Conservation (phyloP, 2,113 vertebrate species). For the Paedocypris sp. region DNA sequence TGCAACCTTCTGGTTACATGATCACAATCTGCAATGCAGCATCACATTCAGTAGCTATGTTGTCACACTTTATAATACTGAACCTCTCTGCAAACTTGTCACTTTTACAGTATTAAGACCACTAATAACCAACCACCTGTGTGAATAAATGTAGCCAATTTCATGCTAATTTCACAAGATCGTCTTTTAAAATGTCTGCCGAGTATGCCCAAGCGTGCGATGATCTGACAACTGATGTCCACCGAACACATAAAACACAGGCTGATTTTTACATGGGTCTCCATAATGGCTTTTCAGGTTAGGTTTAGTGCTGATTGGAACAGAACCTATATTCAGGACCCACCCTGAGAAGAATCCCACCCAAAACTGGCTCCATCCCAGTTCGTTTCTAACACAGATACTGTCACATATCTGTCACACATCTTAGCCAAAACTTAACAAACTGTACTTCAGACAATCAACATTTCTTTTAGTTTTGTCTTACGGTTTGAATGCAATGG, state of each 20-base stretch:
- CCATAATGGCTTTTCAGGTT: slow-evolving; percentile 45
- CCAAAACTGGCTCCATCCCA: slow-evolving; percentile 41
- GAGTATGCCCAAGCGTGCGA: slow-evolving; percentile 32
- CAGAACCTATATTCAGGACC: slow-evolving; percentile 43
- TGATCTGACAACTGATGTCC: slow-evolving; percentile 60
- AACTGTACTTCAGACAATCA: slow-evolving; percentile 47
- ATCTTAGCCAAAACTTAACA: slow-evolving; percentile 53
- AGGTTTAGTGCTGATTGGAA: slow-evolving; percentile 51
- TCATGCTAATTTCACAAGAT: background rate
- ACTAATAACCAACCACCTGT: background rate
- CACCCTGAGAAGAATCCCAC: slow-evolving; percentile 48
- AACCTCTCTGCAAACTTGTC: background rate
- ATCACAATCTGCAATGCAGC: slow-evolving; percentile 65
- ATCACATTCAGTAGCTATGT: slow-evolving; percentile 17
- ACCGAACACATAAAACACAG: slow-evolving; percentile 39
- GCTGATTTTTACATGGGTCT: slow-evolving; percentile 45
- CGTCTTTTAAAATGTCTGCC: background rate
- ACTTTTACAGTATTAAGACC: background rate
- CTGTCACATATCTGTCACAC: slow-evolving; percentile 55
- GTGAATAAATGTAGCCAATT: background rate
- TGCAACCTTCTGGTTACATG: no score
- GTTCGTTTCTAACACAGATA: slow-evolving; percentile 52
- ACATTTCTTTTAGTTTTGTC: slow-evolving; percentile 38
- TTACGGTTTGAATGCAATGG: background rate
- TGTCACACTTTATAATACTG: background rate